Evolutionary conservation across 92 coral and sea anemone genomes (phyloP).

Genomic region (Bergia sp.): DNA sequence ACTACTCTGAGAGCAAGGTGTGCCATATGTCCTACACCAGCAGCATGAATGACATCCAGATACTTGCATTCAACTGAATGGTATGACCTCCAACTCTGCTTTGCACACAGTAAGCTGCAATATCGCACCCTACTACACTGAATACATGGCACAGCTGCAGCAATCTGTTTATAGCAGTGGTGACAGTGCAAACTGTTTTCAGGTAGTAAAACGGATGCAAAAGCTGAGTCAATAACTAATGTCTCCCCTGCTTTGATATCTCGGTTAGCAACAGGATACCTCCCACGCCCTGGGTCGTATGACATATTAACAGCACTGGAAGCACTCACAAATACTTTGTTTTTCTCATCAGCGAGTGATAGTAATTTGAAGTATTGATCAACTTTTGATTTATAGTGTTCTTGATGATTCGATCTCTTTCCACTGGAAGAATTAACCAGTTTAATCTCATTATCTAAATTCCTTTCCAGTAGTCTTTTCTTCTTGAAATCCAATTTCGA

Average conservation of each 20-base stretch:
- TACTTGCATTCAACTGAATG: conserved; percentile 83
- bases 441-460: conserved; percentile 62
- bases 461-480: conserved; percentile 56
- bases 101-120: conserved; percentile 76
- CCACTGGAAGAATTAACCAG: conserved; percentile 5
- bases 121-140: conserved; percentile 86
- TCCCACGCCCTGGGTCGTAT: conserved; percentile 56
- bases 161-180: conserved; percentile 69
- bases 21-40: conserved; percentile 81
- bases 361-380: conserved; percentile 34
- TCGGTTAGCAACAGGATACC: conserved; percentile 79
- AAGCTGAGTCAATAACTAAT: conserved; percentile 88
- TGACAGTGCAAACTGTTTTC: conserved; percentile 80
- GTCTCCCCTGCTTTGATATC: conserved; percentile 87
- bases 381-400: neutral
- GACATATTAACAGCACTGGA: conserved; percentile 68
- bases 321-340: conserved; percentile 62
- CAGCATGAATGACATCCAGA: conserved; percentile 72
- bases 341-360: conserved; percentile 46
- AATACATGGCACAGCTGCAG: conserved; percentile 77
- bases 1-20: conserved; percentile 90
- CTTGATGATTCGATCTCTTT: neutral
- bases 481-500: conserved; percentile 75
- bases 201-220: conserved; percentile 90
- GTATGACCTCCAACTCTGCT: conserved; percentile 77